Evolutionary conservation across 2,113 vertebrate genomes (phyloP).

Genomic region (Isurus oxyrinchus): DNA sequence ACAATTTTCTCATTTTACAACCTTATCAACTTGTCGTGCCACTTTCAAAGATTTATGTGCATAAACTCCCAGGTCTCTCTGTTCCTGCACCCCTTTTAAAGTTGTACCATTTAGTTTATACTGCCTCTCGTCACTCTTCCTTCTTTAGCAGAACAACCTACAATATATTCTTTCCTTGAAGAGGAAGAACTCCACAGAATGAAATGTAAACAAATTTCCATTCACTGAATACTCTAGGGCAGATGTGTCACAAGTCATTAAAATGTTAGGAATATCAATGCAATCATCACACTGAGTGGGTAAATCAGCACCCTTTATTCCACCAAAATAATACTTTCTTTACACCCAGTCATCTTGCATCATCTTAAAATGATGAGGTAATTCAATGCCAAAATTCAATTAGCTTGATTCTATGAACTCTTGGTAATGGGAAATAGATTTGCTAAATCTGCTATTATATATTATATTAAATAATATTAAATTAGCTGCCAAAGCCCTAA

Average conservation of each 20-base stretch:
- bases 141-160: background rate
- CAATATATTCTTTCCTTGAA: background rate
- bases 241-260: background rate
- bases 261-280: background rate
- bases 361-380: background rate
- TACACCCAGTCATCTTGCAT: background rate
- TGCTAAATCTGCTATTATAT: background rate
- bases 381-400: background rate
- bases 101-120: background rate
- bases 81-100: background rate
- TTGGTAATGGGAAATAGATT: background rate
- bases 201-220: background rate
- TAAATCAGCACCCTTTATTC: background rate
- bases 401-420: background rate
- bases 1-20: background rate
- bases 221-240: background rate
- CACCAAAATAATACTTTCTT: background rate
- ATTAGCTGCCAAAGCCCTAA: background rate
- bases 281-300: background rate
- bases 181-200: background rate
- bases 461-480: background rate
- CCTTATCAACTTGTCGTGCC: background rate
- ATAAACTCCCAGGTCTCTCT: background rate
- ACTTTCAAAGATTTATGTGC: background rate
- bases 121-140: background rate